Evolutionary conservation across 2,888 invertebrate species (phyloP), one percentile per base, ranked within the genome.

Genomic region (Tillus elongatus): DNA sequence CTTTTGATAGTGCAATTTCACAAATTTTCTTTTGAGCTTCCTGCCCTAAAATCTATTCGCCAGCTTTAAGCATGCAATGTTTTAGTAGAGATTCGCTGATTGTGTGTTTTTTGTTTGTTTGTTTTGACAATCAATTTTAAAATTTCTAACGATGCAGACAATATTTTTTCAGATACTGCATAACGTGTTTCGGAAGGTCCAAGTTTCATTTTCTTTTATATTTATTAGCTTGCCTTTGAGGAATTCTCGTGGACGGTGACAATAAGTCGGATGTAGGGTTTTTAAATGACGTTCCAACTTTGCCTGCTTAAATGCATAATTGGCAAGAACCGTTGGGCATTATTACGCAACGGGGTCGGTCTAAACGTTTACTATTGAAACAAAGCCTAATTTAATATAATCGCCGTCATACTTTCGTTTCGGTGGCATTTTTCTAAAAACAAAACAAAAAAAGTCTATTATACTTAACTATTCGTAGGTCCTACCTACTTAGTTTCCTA

Each of bases 161-260:
- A 15, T 16, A 19, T 15, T 19, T 36, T 39, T 30, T 36, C 30
- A 34, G 32, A 34, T 28, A 13, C 8, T 14, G 13, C 26, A 32
- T 36, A 33, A 16, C 33, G 11, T 33, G 33, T 9, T n/a, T 27
- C 16, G n/a, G 35, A 35, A 3, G 39, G 29, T 30, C 39, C 35
- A 28, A 16, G 39, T 31, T 39, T 36, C 29, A 45, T 34, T 12
- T 30, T 44, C n/a, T 27, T 24, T 30, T 37, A 37, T 30, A 19
- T 19, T 19, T 19, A n/a, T 47, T 47, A 45, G 27, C n/a, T n/a
- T n/a, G n/a, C 44, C 36, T 42, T 44, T 35, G 36, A 50, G 45
- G 31, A 46, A 49, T 40, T 41, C 43, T 34, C 13, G 41, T 26
- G 44, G 41, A 35, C 40, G 40, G 33, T 46, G 41, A 34, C 35